Evolutionary conservation across 2,888 invertebrate species (phyloP).

Genomic region (Hesperia comma): DNA sequence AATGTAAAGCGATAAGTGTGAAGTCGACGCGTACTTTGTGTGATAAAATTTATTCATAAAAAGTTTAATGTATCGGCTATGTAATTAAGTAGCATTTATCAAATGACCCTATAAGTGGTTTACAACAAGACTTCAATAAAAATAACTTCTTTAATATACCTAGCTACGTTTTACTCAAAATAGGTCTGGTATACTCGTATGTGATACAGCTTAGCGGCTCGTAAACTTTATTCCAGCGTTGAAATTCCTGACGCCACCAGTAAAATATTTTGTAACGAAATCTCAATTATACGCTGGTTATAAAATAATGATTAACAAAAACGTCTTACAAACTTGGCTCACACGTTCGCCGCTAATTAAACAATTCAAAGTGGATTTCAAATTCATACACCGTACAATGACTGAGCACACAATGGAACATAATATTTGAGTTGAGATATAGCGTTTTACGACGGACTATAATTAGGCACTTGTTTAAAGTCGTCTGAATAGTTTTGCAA

Average conservation of each 20-base stretch:
- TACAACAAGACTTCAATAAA: constrained; percentile 21
- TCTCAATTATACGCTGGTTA: no score
- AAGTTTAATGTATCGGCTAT: constrained; percentile 8
- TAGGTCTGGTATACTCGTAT: background rate
- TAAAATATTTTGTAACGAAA: background rate
- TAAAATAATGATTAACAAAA: constrained; percentile 9
- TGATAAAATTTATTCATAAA: constrained; percentile 30
- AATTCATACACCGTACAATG: constrained; percentile 7
- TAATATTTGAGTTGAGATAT: constrained; percentile 4
- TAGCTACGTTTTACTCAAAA: constrained; percentile 15
- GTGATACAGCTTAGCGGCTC: constrained; percentile 4
- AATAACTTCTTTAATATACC: constrained; percentile 20
- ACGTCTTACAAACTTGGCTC: no score
- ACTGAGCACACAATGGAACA: constrained; percentile 10
- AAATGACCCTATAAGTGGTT: constrained; percentile 31
- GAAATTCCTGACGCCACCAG: background rate
- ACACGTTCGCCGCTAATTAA: no score
- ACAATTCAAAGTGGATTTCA: background rate
- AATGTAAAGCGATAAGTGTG: constrained; percentile 23
- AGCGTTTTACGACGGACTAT: constrained; percentile 5
- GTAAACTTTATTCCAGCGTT: background rate
- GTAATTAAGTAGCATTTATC: constrained; percentile 31
- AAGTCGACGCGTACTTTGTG: constrained; percentile 15
- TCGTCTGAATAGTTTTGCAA: constrained; percentile 12
- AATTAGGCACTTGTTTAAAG: background rate